Evolutionary conservation across 2,888 invertebrate genomes (phyloP), one percentile per base, ranked within the genome.

Genomic region (Lepidonotus clava): DNA sequence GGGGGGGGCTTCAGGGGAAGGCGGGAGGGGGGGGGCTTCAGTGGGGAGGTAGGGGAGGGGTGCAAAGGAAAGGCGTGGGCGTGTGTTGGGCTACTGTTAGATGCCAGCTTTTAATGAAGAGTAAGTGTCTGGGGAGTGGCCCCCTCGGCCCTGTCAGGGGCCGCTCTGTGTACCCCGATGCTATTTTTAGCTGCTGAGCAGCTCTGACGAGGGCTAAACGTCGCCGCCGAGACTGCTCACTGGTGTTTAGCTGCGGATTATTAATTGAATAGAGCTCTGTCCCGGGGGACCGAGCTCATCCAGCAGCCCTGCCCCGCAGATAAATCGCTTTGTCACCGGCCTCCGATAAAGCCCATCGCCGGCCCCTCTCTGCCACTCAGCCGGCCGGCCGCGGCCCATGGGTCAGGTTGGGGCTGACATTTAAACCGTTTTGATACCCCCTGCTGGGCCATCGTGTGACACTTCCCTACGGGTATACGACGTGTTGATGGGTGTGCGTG

Each of bases 51-150:
- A 11, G 61, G n/a, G n/a, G n/a, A n/a, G n/a, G n/a, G n/a, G n/a
- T n/a, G n/a, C n/a, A n/a, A n/a, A n/a, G n/a, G n/a, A n/a, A n/a
- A n/a, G n/a, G 61, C 4, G 61, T 8, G 24, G 24, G 61, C 28
- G 61, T 61, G 2, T 18, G 21, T 24, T 28, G 21, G 61, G 61
- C 24, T 11, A 61, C 61, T 32, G 61, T 61, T 61, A 28, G 61
- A 61, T 61, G 61, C 61, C 61, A 28, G 61, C 61, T 61, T 61
- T 61, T 61, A 61, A 61, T 61, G 61, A 61, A 61, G 61, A 61
- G 28, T 61, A 61, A 61, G 61, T 61, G 61, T 61, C 61, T 61
- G 61, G 61, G 61, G 61, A 61, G 61, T 11, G 61, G 11, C 11
- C 61, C 61, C 61, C 28, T 56, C 61, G 61, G 61, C 61, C 5